These are phyloP conservation scores for Takifugu rubripes DNA, from an alignment of 2,797 vertebrate species.

Conservation along the genomic window DNA sequence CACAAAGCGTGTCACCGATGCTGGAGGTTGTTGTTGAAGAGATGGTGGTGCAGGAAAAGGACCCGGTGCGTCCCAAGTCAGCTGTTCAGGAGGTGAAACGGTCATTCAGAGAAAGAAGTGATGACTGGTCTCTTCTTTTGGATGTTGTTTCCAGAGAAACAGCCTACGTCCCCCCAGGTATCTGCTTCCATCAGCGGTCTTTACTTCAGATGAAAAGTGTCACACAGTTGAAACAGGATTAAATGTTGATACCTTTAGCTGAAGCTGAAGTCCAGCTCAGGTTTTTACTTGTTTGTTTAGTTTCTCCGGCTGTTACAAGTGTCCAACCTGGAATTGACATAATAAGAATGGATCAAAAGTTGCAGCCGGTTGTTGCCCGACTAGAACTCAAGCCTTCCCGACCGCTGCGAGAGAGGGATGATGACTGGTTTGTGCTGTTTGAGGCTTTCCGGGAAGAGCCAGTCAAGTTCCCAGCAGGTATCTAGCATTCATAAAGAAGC, in stretches of 20 bases:
- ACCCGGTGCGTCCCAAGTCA: slow-evolving; percentile 8
- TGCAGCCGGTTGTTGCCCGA: slow-evolving; percentile 13
- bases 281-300: slow-evolving; percentile 19
- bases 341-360: slow-evolving; percentile 21
- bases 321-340: slow-evolving; percentile 25
- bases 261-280: background rate
- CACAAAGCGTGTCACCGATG: slow-evolving; percentile 16
- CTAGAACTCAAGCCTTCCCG: slow-evolving; percentile 28
- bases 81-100: slow-evolving; percentile 31
- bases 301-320: slow-evolving; percentile 17
- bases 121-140: slow-evolving; percentile 63
- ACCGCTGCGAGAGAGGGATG: slow-evolving; percentile 36
- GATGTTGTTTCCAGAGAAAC: slow-evolving; percentile 44
- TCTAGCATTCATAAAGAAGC: background rate
- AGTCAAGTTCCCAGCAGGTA: slow-evolving; percentile 49
- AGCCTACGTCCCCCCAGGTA: slow-evolving; percentile 62
- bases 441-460: slow-evolving; percentile 29
- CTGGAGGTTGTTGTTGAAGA: slow-evolving; percentile 30
- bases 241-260: background rate
- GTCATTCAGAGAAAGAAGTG: slow-evolving; percentile 39
- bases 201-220: background rate
- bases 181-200: background rate
- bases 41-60: slow-evolving; percentile 22
- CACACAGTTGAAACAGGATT: background rate
- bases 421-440: slow-evolving; percentile 61